Percentiles rank a stretch among this genome's conserved stretches.
Conservation (phyloP, 1,140 invertebrate genomes). For the Apis cerana region DNA sequence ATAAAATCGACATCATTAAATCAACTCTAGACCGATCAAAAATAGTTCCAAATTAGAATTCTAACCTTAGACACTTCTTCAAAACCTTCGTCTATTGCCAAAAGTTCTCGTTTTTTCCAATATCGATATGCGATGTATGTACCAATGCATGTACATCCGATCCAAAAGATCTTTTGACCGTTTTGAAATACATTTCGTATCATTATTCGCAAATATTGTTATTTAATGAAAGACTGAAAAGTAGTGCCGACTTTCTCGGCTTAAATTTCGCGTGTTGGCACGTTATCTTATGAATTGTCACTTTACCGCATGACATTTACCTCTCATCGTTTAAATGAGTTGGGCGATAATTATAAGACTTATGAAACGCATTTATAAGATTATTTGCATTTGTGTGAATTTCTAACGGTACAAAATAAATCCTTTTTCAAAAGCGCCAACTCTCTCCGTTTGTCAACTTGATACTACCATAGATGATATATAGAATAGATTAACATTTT, state of each 20-base stretch:
- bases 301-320: slow-evolving; percentile 20
- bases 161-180: slow-evolving; percentile 66
- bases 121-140: slow-evolving; percentile 78
- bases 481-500: no score
- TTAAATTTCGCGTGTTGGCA: slow-evolving; percentile 20
- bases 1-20: background rate
- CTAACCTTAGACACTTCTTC: slow-evolving; percentile 79
- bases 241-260: slow-evolving; percentile 13
- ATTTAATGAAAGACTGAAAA: background rate
- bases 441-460: background rate
- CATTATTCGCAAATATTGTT: slow-evolving; percentile 47
- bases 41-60: slow-evolving; percentile 5
- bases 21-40: background rate
- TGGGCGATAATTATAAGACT: background rate
- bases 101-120: slow-evolving; percentile 77
- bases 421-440: background rate
- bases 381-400: slow-evolving; percentile 13
- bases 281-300: slow-evolving; percentile 14
- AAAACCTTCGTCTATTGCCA: slow-evolving; percentile 79
- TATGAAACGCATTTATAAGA: background rate
- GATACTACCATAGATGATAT: slow-evolving; percentile 11
- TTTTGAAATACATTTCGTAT: slow-evolving; percentile 53
- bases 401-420: slow-evolving; percentile 11
- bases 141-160: slow-evolving; percentile 76
- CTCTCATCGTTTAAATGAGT: slow-evolving; percentile 11